Conservation (phyloP, 2,797 vertebrate species). For the Malacoctenus gilli region DNA sequence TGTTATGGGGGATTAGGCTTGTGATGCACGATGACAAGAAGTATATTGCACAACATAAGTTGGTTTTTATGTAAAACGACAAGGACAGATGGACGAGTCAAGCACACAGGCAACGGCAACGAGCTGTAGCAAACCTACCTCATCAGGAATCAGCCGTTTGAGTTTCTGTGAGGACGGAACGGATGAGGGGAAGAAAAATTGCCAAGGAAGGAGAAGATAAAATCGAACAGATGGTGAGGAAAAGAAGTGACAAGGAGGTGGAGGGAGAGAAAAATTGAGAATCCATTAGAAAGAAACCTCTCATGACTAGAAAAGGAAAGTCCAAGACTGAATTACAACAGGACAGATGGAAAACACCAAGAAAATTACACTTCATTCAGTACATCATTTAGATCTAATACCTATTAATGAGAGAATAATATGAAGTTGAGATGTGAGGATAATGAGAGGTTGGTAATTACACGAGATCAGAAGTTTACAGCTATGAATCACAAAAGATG, state of each 20-base stretch:
- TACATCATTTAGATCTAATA: conserved; percentile 15
- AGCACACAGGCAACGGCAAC: conserved; percentile 22
- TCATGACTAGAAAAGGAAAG: conserved; percentile 30
- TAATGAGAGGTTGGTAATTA: conserved; percentile 4
- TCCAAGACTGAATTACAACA: conserved; percentile 28
- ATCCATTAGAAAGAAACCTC: conserved; percentile 56
- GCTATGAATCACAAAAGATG: not conserved
- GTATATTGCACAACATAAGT: conserved; percentile 10
- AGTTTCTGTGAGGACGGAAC: conserved; percentile 66
- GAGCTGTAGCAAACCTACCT: conserved; percentile 70
- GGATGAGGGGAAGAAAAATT: conserved; percentile 16
- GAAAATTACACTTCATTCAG: not conserved
- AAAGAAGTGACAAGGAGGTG: conserved; percentile 16
- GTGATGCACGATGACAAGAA: conserved; percentile 21
- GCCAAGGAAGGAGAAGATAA: conserved; percentile 16
- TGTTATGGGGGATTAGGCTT: conserved; percentile 39
- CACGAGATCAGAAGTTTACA: conserved; percentile 9
- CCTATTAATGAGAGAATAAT: conserved; percentile 10
- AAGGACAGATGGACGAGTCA: conserved; percentile 14
- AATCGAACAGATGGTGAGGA: conserved; percentile 17
- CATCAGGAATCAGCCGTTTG: conserved; percentile 81
- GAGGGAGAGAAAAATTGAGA: conserved; percentile 41
- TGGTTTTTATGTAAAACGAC: conserved; percentile 25
- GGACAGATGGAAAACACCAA: conserved; percentile 21
- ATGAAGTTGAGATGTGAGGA: not conserved